Evolutionary conservation across 2,888 invertebrate genomes (phyloP), one percentile per base, ranked within the genome.

Genomic region (Dastarcus helophoroides): DNA sequence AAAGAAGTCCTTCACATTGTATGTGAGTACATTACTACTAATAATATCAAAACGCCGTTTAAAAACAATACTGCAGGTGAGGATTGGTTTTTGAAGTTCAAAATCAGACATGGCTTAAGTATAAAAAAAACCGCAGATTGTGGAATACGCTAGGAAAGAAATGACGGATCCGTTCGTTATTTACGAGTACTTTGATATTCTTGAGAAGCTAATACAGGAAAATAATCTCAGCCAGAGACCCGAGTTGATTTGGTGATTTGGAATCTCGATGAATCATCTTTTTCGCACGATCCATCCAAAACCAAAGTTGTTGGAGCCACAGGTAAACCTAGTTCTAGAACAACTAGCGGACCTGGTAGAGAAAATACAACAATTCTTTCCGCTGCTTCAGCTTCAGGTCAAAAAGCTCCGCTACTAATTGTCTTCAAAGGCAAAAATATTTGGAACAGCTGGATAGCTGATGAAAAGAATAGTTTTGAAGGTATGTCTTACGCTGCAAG

Each of bases 91-190:
- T 21, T 40, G 2, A 29, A 24, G 6, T 50, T 47, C 33, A 47
- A 44, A 26, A 39, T 39, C 28, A 16, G 44, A 10, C 39, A 44
- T 30, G 38, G 38, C 37, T 24, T 58, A n/a, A 48, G 51, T 10
- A 29, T 55, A 9, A 58, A 58, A n/a, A 47, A 48, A 41, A 34
- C 54, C 54, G 4, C 50, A 57, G 46, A 38, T 41, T 14, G 48
- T 55, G 3, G 54, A 56, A 41, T 41, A 44, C 40, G 38, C 47
- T 3, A 29, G 51, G 12, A 47, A 45, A 32, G 47, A 44, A 35
- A 33, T 28, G 2, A 22, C 36, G 14, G 48, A 49, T 34, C 48
- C 47, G 7, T 49, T 46, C 29, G 31, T 39, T 6, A 39, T 47
- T 11, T 26, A 37, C 12, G 29, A 23, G 2, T 40, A 43, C 28